Evolutionary conservation across 2,888 invertebrate species (phyloP).

Genomic region (Cataglyphis livida): DNA sequence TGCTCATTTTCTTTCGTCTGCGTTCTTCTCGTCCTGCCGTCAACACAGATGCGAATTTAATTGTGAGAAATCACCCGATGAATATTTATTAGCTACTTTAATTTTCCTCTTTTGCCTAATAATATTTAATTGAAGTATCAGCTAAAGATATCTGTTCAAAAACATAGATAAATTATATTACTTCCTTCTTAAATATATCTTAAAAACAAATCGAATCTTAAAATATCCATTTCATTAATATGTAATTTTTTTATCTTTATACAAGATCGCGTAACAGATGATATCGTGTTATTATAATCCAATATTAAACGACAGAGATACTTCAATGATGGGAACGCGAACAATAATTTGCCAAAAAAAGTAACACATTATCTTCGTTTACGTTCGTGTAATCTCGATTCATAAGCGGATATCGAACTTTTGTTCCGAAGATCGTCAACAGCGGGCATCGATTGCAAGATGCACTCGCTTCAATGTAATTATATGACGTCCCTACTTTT

Average conservation of each 20-base stretch:
- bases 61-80: constrained; percentile 62
- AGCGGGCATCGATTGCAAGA: constrained; percentile 40
- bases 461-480: constrained; percentile 56
- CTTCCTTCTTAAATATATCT: background rate
- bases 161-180: background rate
- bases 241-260: background rate
- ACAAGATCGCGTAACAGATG: background rate
- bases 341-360: background rate
- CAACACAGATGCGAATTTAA: constrained; percentile 25
- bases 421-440: constrained; percentile 63
- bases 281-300: background rate
- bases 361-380: background rate
- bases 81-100: constrained; percentile 72
- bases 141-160: constrained; percentile 33
- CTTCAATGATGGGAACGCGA: background rate
- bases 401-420: constrained; percentile 4
- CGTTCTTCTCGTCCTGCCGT: background rate
- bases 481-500: constrained; percentile 56
- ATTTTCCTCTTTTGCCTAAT: constrained; percentile 61
- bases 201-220: background rate
- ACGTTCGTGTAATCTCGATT: background rate
- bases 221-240: background rate
- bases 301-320: background rate
- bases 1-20: constrained; percentile 21
- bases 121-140: constrained; percentile 66